Evolutionary conservation across 2,888 invertebrate species (phyloP), one percentile per base, ranked within the genome.

Genomic region (Poecilus cupreus): DNA sequence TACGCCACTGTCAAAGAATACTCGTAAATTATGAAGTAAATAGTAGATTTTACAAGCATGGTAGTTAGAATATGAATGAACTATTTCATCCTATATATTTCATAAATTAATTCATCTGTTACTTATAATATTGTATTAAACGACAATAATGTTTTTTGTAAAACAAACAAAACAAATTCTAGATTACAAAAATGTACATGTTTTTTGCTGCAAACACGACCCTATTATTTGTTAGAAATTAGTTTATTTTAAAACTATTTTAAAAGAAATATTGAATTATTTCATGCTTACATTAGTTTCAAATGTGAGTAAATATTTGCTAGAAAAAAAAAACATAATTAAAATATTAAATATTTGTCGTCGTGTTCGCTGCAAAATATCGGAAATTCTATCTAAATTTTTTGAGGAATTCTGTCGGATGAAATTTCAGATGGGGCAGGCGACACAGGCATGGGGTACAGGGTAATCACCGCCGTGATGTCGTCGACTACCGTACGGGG

Each of bases 401-500:
- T 16, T 18, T 51, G 51, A 60, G 51, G 18, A 51, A 51, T 51
- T 51, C 16, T 68, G 32, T 13, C 64, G 37, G 8, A 16, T 68
- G 37, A 2, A 16, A 32, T 85, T 89, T 54, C 89, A 96, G 96
- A 91, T 96, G 96, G 96, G 95, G 95, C 89, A 93, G 96, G 87
- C 92, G 95, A 87, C 94, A 93, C 87, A 85, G 92, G 90, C 87
- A 89, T 87, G 91, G 91, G 76, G 88, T 90, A 83, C 90, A 90
- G 85, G 90, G 91, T 74, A 88, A 89, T 83, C 89, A 90, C 83
- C 88, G 92, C 86, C 91, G 93, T 83, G 94, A 94, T 89, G 91
- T 93, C 76, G 92, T 94, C 87, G 96, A 96, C 90, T 96, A 94
- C 89, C 92, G 95, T 86, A 95, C 96, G 60, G 96, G 96, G 83